These are phyloP conservation scores for Lacanobia oleracea DNA, from an alignment of 2,888 invertebrate species.

Conservation along the genomic window DNA sequence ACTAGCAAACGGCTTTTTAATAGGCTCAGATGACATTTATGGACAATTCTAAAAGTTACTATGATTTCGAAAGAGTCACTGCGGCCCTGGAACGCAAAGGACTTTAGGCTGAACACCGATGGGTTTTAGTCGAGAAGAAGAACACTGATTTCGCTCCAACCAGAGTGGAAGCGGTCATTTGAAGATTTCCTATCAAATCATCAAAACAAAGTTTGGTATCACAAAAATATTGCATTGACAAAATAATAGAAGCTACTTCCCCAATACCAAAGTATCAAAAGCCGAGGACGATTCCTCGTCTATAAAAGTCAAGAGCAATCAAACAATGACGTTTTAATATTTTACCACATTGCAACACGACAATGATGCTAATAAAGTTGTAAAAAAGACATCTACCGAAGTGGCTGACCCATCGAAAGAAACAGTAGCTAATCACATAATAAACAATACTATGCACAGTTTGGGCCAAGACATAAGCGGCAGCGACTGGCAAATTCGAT, in stretches of 20 bases:
- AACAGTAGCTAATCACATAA: constrained; percentile 61
- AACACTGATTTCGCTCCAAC: too few relatives aligned
- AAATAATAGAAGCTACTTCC: constrained; percentile 18
- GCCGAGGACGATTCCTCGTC: background rate
- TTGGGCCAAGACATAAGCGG: constrained; percentile 19
- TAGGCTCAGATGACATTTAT: background rate
- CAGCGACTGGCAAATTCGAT: constrained; percentile 2
- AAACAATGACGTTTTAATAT: constrained; percentile 18
- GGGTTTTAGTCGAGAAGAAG: too few relatives aligned
- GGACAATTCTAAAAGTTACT: too few relatives aligned
- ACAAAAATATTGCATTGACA: background rate
- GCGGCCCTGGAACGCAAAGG: too few relatives aligned
- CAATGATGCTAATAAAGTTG: constrained; percentile 46
- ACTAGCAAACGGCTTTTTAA: background rate
- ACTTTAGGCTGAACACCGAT: too few relatives aligned
- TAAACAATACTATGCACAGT: constrained; percentile 57
- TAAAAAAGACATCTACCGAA: constrained; percentile 43
- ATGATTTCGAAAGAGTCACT: too few relatives aligned
- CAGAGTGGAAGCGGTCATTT: too few relatives aligned
- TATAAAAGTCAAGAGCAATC: constrained; percentile 23
- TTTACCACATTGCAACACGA: constrained; percentile 32
- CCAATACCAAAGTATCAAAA: background rate
- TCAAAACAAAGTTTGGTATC: background rate
- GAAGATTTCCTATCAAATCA: too few relatives aligned
- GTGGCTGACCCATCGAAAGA: constrained; percentile 55